These are phyloP conservation scores for Trididemnum nubilum DNA, from an alignment of 23 tunicate species.

Conservation along the genomic window DNA sequence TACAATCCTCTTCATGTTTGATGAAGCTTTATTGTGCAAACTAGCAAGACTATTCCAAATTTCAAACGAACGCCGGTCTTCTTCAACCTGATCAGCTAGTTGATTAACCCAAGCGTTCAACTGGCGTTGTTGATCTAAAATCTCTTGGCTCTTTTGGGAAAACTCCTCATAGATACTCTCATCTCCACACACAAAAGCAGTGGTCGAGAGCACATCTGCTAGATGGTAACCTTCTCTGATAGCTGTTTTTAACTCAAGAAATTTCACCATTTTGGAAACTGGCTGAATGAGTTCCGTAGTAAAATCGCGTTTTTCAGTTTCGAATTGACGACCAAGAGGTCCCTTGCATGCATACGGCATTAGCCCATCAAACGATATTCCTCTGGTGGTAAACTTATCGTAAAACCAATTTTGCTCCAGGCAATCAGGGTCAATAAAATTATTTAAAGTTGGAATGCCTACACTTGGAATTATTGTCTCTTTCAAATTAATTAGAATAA, in stretches of 20 bases:
- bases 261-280: constrained; percentile 39
- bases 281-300: constrained; percentile 49
- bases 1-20: background rate
- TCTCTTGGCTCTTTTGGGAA: background rate
- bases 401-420: constrained; percentile 32
- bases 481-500: constrained; percentile 33
- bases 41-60: background rate
- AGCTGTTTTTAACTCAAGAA: constrained; percentile 20
- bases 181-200: constrained; percentile 59
- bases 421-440: background rate
- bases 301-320: constrained; percentile 5
- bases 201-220: constrained; percentile 41
- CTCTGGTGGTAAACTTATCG: constrained; percentile 49
- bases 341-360: constrained; percentile 50
- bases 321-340: constrained; percentile 41
- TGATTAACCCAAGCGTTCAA: background rate
- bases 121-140: background rate
- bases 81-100: constrained; percentile 2
- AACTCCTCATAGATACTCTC: constrained; percentile 19
- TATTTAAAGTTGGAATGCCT: constrained; percentile 15
- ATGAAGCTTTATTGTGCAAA: background rate
- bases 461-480: constrained; percentile 62
- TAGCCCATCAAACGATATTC: constrained; percentile 60
- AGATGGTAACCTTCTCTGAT: constrained; percentile 40
- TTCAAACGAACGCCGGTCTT: constrained; percentile 5